Evolutionary conservation across 2,888 invertebrate genomes (phyloP), one percentile per base, ranked within the genome.

Genomic region (Teleogryllus oceanicus): DNA sequence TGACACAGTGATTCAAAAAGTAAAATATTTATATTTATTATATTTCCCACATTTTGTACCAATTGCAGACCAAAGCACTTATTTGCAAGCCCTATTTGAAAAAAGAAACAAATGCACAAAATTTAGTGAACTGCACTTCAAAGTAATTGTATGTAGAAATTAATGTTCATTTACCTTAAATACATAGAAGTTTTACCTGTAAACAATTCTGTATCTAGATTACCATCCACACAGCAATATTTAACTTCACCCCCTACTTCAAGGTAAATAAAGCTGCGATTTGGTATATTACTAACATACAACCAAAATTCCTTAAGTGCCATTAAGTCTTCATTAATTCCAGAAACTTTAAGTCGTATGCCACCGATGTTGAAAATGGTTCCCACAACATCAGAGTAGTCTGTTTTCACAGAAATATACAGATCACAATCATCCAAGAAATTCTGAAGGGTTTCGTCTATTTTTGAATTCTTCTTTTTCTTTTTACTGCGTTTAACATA

Each of bases 101-200:
- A 49, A 79, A 79, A 75, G 2, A 75, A 12, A 51, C 50, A 49
- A 18, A 16, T 51, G 4, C 62, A 62, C n/a, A n/a, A 62, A 62
- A 62, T 62, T 62, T 18, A 78, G 24, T 62, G 12, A 18, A 21
- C 11, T 12, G 24, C 21, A 74, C 50, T 78, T 37, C 62, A 84
- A 74, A 87, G 84, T 87, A 85, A 84, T 81, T 76, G 62, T 74
- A 21, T 50, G 13, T 21, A 24, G 21, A 78, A 18, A 24, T 21
- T 1, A 62, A 49, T 50, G 50, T 1, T 49, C 18, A 78, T 20
- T 50, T 78, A 50, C 78, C 21, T 78, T 16, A 11, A 18, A n/a
- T 13, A 20, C 20, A 10, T 78, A 11, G 3, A 62, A 13, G n/a
- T 18, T n/a, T 76, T 78, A 80, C 80, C 80, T 78, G 78, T 51